Conservation (phyloP, 2,113 vertebrate genomes). For the Oncorhynchus tshawytscha region DNA sequence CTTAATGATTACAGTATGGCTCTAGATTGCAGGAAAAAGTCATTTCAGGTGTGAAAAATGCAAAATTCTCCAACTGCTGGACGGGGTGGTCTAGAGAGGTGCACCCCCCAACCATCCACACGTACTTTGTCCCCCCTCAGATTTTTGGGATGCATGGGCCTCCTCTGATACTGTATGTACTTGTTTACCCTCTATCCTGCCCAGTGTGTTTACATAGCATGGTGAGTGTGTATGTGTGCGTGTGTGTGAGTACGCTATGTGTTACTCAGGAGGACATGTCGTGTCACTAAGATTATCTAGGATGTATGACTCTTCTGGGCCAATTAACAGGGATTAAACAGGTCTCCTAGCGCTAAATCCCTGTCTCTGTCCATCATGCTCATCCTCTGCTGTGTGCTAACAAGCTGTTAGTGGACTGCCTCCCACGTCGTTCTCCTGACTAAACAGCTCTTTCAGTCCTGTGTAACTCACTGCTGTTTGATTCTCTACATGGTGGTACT, state of each 20-base stretch:
- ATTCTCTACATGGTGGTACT: background rate
- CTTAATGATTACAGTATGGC: too few relatives aligned
- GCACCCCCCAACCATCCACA: too few relatives aligned
- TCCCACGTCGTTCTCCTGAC: conserved; percentile 14
- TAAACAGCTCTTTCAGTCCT: conserved; percentile 44
- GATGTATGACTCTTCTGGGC: conserved; percentile 40
- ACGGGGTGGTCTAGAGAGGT: too few relatives aligned
- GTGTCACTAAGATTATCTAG: conserved; percentile 26
- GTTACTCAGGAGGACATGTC: conserved; percentile 27
- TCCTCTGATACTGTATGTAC: too few relatives aligned
- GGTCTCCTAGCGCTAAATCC: conserved; percentile 38
- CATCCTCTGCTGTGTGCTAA: conserved; percentile 38
- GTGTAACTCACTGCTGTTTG: conserved; percentile 1
- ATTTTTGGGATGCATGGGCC: too few relatives aligned
- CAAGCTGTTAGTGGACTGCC: conserved; percentile 37
- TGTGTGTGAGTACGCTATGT: background rate
- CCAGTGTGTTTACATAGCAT: background rate
- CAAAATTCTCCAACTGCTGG: too few relatives aligned
- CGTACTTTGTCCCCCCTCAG: too few relatives aligned
- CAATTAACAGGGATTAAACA: conserved; percentile 50
- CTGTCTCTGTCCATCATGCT: conserved; percentile 58
- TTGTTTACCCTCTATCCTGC: too few relatives aligned
- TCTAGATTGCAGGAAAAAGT: too few relatives aligned
- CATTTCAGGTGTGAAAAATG: too few relatives aligned
- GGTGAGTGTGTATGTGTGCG: background rate